Evolutionary conservation across 2,113 vertebrate species (phyloP), one percentile per base, ranked within the genome.

Genomic region (Hipposideros armiger): DNA sequence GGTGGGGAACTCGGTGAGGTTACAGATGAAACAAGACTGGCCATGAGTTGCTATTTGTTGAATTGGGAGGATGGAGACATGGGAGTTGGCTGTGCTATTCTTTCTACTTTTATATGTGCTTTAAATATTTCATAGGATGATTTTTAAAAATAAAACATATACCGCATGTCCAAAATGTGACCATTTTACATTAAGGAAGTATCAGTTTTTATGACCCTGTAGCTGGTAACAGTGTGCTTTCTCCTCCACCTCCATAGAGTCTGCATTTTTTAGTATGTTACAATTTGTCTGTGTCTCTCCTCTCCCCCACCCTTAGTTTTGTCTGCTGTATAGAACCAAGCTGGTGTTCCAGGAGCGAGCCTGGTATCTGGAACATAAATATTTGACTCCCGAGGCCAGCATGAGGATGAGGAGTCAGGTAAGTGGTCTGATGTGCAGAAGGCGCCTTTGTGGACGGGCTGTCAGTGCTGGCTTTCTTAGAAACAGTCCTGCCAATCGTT

Each of bases 291-390:
- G 2, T 72, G 70, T 78, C 45, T 86, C 88, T 77, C 89, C 76
- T 95, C 24, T 67, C 28, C 30, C 54, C 42, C 45, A 62, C 5
- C 22, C 19, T 64, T 84, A 98, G 98, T 98, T 98, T 93, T 98
- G 98, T 60, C 97, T 98, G 66, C 88, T 98, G 11, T 98, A 97
- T 64, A 98, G 98, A 85, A 98, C 98, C 42, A 97, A 94, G 64
- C 87, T 98, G 90, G 95, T 98, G 72, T 98, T 98, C 92, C 98
- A 97, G 94, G 98, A 98, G 91, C 62, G 95, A 92, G 98, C 97
- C 28, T 98, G 98, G 98, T 98, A 98, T 56, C 98, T 98, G 30
- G 98, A 98, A 47, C 98, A 98, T 83, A 98, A 97, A 70, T 98
- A 98, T 84, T 88, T 98, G 54, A 98, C 94, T 26, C 92, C 97